Conservation (phyloP, 2,113 vertebrate genomes). For the Sigmodon hispidus region DNA sequence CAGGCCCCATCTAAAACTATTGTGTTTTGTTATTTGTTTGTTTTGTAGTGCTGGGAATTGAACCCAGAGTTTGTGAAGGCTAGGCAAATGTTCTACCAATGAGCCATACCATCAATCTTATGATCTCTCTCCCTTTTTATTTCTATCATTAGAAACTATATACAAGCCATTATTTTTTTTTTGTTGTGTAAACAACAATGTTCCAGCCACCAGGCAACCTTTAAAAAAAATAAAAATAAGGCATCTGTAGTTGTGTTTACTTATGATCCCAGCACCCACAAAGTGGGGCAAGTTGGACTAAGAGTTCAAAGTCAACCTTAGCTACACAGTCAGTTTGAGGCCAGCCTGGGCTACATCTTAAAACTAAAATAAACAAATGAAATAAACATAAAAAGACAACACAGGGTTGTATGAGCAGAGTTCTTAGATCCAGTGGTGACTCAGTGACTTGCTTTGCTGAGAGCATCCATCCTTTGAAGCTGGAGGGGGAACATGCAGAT, state of each 20-base stretch:
- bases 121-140: neutral
- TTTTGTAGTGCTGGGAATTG: neutral
- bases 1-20: neutral
- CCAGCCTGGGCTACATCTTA: neutral
- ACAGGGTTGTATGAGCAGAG: neutral
- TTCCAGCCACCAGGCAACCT: neutral
- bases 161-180: neutral
- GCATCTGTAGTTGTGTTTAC: neutral
- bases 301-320: neutral
- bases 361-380: neutral
- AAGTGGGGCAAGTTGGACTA: neutral
- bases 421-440: neutral
- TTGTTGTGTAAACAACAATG: neutral
- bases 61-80: neutral
- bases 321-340: neutral
- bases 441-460: neutral
- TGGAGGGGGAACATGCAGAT: neutral
- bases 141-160: neutral
- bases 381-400: neutral
- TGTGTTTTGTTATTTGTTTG: neutral
- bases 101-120: neutral
- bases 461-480: neutral
- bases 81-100: neutral
- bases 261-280: neutral
- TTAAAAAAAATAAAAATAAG: neutral